A percentile compares a stretch with the other conserved stretches of the same genome.
phyloP scores from a whole-genome alignment of 2,888 invertebrate species.

The Linnaemya tessellans region DNA sequence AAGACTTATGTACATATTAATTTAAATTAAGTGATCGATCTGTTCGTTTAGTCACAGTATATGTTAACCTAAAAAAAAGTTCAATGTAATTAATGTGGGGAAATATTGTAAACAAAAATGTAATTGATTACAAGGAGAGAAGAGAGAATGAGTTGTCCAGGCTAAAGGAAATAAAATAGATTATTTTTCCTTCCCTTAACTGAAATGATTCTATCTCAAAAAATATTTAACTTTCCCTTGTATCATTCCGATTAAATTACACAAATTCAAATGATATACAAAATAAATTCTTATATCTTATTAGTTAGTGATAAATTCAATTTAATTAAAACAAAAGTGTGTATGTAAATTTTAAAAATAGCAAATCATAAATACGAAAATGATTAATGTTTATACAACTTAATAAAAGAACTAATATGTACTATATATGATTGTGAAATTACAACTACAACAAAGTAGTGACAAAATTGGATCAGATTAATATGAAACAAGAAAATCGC shows the following conservation, averaged over 20 bases:
- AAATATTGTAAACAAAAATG: constrained; percentile 2
- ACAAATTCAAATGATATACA: not conserved
- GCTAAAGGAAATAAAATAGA: not conserved
- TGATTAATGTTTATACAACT: constrained; percentile 48
- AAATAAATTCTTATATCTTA: constrained; percentile 3
- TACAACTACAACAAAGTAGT: constrained; percentile 40
- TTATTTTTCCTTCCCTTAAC: too few species aligned
- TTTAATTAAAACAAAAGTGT: constrained; percentile 20
- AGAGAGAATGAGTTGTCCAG: not conserved
- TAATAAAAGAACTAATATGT: not conserved
- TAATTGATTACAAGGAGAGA: not conserved
- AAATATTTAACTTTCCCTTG: not conserved
- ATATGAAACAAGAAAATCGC: constrained; percentile 36
- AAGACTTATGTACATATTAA: constrained; percentile 72
- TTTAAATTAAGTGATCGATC: constrained; percentile 58
- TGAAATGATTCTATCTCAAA: not conserved
- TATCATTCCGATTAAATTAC: constrained; percentile 16
- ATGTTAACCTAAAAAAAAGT: not conserved
- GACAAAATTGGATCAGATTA: constrained; percentile 57
- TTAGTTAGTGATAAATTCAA: constrained; percentile 42
- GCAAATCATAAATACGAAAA: constrained; percentile 3
- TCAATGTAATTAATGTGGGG: not conserved
- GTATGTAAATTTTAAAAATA: constrained; percentile 38
- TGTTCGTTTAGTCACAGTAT: constrained; percentile 13
- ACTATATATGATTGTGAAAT: constrained; percentile 3